Evolutionary conservation across 2,113 vertebrate species (phyloP).

Genomic region (Perca fluviatilis): DNA sequence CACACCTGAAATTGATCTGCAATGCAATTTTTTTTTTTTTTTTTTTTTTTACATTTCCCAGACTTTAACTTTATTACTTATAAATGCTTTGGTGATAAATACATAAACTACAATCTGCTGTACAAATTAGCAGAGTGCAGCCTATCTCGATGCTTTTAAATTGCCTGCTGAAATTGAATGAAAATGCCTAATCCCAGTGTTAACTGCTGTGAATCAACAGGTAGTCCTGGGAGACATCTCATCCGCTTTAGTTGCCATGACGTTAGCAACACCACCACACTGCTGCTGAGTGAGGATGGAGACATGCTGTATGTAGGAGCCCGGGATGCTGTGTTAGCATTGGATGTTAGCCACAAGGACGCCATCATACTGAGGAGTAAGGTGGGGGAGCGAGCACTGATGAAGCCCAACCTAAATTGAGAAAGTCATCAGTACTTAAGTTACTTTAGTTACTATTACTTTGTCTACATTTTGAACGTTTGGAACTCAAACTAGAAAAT

Average conservation of each 20-base stretch:
- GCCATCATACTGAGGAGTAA: slow-evolving; percentile 69
- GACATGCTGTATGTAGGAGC: slow-evolving; percentile 82
- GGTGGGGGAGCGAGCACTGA: slow-evolving; percentile 54
- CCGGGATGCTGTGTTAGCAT: slow-evolving; percentile 76
- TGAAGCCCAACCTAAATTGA: background rate
- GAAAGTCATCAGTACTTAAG: background rate
- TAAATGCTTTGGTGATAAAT: no score
- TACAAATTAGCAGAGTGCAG: background rate
- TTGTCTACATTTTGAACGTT: background rate
- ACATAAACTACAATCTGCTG: no score
- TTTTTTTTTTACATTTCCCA: no score
- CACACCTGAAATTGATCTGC: no score
- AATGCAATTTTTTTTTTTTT: no score
- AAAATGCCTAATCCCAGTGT: slow-evolving; percentile 5
- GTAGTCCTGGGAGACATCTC: slow-evolving; percentile 75
- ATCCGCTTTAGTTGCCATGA: slow-evolving; percentile 63
- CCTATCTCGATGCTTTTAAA: background rate
- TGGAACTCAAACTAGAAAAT: no score
- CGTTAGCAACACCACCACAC: slow-evolving; percentile 80
- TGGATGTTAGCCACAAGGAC: slow-evolving; percentile 75
- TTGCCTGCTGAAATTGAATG: background rate
- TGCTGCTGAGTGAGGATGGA: slow-evolving; percentile 80
- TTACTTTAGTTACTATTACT: background rate
- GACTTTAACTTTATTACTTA: no score
- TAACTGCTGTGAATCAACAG: slow-evolving; percentile 59